A percentile compares a stretch with the other conserved stretches of the same genome.
These are phyloP conservation scores for Pterocles burchelli DNA, from an alignment of 2,113 vertebrate genomes.

Conservation along the genomic window DNA sequence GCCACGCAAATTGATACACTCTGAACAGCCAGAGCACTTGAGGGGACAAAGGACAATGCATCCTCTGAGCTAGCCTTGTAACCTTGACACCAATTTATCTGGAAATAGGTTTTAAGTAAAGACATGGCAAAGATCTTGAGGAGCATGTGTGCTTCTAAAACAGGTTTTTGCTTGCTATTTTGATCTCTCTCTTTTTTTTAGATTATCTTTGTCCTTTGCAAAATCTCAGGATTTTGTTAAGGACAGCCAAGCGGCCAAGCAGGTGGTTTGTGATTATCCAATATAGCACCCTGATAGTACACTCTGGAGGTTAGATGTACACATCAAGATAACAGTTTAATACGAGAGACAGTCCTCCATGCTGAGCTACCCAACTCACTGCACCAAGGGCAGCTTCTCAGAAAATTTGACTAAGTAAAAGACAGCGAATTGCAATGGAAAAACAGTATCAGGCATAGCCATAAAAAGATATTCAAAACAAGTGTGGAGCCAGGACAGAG, in stretches of 20 bases:
- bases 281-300: neutral
- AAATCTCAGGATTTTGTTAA: neutral
- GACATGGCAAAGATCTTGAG: neutral
- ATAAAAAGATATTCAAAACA: neutral
- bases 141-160: neutral
- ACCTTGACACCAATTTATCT: neutral
- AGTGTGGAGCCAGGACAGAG: neutral
- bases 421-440: neutral
- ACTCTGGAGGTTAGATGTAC: neutral
- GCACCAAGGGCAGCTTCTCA: neutral
- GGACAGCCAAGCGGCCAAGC: neutral
- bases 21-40: neutral
- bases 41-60: neutral
- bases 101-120: slow-evolving; percentile 2
- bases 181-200: neutral
- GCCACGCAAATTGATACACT: neutral
- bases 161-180: neutral
- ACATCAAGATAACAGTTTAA: neutral
- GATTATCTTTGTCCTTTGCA: neutral
- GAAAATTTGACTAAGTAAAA: neutral
- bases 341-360: neutral
- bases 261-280: neutral
- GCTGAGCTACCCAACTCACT: neutral
- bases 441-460: neutral
- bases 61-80: neutral